phyloP scores from a whole-genome alignment of 2,113 vertebrate genomes.

The Hemibagrus wyckioides region DNA sequence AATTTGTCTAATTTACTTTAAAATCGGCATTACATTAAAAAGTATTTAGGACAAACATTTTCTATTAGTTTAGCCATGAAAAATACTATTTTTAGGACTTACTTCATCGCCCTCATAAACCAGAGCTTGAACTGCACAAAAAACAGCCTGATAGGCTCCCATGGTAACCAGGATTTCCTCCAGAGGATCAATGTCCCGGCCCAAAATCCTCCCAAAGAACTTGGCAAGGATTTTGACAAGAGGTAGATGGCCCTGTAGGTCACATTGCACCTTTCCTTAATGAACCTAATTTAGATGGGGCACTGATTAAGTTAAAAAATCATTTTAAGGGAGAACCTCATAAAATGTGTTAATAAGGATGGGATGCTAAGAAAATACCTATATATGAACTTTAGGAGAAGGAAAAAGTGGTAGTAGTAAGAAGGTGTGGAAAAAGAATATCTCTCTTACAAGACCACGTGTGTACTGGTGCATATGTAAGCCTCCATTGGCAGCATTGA shows the following conservation, averaged over 20 bases:
- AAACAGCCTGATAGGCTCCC: conserved; percentile 90
- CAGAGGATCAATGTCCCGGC: conserved; percentile 79
- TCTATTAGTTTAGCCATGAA: not conserved
- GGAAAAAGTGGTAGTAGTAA: not conserved
- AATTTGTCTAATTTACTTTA: not conserved
- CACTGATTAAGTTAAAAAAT: no score
- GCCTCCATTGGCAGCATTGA: conserved; percentile 70
- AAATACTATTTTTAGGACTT: conserved; percentile 11
- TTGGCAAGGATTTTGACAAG: conserved; percentile 84
- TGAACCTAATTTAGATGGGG: not conserved
- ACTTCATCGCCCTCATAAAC: conserved; percentile 92
- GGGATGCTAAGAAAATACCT: not conserved
- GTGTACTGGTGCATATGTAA: conserved; percentile 90
- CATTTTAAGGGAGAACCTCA: no score
- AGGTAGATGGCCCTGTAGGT: conserved; percentile 82
- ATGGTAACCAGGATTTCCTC: conserved; percentile 88
- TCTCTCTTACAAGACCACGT: conserved; percentile 77
- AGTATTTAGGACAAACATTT: not conserved
- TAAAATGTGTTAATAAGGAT: not conserved
- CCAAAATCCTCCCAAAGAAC: conserved; percentile 83
- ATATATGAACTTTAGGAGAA: not conserved
- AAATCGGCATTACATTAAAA: not conserved
- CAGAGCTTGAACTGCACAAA: conserved; percentile 87
- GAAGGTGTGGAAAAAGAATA: not conserved
- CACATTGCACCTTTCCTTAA: not conserved